phyloP scores from a whole-genome alignment of 2,888 invertebrate species.

The Sipunculus nudus region DNA sequence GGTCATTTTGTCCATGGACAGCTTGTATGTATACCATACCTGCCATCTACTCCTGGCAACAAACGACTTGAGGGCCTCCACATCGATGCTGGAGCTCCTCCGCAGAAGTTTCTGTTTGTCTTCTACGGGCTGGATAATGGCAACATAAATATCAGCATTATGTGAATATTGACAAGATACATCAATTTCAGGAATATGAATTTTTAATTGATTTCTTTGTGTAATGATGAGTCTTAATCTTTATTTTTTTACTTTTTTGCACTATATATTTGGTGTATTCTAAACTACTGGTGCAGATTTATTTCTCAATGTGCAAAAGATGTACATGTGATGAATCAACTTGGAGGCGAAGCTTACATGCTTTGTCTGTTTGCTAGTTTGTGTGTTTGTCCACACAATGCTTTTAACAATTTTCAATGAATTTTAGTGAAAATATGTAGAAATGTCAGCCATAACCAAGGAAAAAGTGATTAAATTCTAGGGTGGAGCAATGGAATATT shows the following conservation, averaged over 20 bases:
- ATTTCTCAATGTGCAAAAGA: background rate
- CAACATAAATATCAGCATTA: background rate
- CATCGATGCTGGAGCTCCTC: conserved; percentile 66
- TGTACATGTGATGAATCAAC: background rate
- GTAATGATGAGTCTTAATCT: background rate
- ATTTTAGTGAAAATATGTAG: too few species aligned
- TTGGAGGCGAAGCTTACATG: background rate
- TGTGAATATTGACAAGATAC: background rate
- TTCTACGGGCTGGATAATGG: conserved; percentile 53
- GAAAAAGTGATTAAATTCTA: too few species aligned
- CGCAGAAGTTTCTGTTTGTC: conserved; percentile 55
- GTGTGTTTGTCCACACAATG: background rate
- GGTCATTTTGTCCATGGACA: background rate
- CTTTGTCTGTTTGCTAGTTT: background rate
- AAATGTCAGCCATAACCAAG: too few species aligned
- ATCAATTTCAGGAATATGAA: background rate
- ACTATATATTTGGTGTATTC: background rate
- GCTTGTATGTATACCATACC: too few species aligned
- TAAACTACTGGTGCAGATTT: background rate
- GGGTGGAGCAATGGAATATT: too few species aligned
- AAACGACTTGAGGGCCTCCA: conserved; percentile 68
- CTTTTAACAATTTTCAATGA: background rate
- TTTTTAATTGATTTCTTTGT: background rate
- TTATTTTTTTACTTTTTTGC: background rate
- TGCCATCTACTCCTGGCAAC: conserved; percentile 69